Percentiles rank a stretch among this genome's conserved stretches.
phyloP scores from a whole-genome alignment of 2,888 invertebrate genomes.

The Dolichopus griseipennis region DNA sequence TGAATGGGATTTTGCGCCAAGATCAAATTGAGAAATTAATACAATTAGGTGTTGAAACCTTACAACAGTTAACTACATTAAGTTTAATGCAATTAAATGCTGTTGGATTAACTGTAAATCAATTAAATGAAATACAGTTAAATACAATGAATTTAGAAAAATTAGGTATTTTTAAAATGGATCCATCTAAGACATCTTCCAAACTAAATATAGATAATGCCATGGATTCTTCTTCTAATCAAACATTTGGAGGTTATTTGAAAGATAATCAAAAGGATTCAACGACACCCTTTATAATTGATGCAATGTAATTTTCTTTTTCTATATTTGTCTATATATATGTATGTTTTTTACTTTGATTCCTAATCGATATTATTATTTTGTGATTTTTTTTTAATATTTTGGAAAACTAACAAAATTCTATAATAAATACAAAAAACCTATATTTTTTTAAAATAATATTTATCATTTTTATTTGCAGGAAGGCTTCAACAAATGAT shows the following conservation, averaged over 20 bases:
- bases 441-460: no score
- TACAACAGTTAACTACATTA: conserved; percentile 53
- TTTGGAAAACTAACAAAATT: no score
- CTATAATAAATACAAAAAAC: no score
- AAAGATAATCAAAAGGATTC: neutral
- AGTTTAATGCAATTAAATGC: conserved; percentile 53
- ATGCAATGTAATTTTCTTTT: neutral
- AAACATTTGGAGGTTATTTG: neutral
- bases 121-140: conserved; percentile 54
- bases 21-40: conserved; percentile 52
- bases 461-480: neutral
- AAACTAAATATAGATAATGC: neutral
- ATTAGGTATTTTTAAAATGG: conserved; percentile 39
- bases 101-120: conserved; percentile 51
- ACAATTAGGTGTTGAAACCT: conserved; percentile 52
- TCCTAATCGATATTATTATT: no score
- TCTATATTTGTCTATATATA: no score
- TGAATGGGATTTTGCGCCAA: conserved; percentile 49
- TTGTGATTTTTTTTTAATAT: no score
- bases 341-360: no score
- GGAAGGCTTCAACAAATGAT: conserved; percentile 25
- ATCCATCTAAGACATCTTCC: conserved; percentile 5
- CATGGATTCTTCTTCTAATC: neutral
- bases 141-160: conserved; percentile 53
- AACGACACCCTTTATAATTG: neutral